Conservation (phyloP, 2,113 vertebrate species). For the Panthera tigris region DNA sequence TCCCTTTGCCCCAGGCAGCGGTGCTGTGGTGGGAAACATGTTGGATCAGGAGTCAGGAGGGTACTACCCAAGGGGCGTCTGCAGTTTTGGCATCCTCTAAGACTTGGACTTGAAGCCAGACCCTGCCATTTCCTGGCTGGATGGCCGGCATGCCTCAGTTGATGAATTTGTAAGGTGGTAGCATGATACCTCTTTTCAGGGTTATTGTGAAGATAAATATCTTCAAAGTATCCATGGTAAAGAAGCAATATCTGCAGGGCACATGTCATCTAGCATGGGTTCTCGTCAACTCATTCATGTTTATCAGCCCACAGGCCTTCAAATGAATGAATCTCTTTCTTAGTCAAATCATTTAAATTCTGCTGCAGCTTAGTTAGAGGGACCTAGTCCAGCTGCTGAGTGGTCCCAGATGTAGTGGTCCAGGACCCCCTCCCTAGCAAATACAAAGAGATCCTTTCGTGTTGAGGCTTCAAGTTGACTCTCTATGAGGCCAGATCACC, state of each 20-base stretch:
- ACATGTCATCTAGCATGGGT: neutral
- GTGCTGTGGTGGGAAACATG: neutral
- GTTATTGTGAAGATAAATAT: neutral
- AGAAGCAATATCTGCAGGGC: neutral
- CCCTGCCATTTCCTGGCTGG: neutral
- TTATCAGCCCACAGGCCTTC: neutral
- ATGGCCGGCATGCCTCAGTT: neutral
- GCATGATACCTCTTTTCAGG: neutral
- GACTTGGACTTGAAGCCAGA: neutral
- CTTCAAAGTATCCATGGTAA: neutral
- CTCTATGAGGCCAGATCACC: neutral
- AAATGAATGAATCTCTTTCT: neutral
- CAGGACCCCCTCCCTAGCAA: neutral
- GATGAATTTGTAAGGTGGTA: neutral
- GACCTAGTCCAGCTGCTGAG: neutral
- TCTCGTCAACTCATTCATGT: neutral
- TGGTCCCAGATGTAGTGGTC: neutral
- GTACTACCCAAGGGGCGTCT: neutral
- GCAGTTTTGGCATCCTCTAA: neutral
- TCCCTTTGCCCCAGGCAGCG: neutral
- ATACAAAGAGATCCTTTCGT: neutral
- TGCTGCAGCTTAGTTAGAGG: neutral
- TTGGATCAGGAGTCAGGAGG: neutral
- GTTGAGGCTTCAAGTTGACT: neutral
- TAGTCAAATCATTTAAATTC: neutral